Evolutionary conservation across 2,888 invertebrate species (phyloP).

Genomic region (Geotrupes spiniger): DNA sequence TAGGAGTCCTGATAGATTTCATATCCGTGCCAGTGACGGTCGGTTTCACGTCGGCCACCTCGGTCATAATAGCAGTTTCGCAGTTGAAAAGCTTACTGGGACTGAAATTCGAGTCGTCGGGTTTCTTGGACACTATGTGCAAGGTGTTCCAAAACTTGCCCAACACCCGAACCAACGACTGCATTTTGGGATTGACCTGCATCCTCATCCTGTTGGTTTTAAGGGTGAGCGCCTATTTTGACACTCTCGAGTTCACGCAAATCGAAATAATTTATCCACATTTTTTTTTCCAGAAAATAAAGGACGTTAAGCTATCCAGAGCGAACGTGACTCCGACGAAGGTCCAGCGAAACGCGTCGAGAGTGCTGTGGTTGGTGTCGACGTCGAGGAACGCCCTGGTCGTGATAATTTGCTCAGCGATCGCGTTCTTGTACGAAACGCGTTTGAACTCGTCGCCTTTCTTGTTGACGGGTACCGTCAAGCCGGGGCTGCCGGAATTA

Average conservation of each 20-base stretch:
- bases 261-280: too few relatives aligned
- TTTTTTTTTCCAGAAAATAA: constrained; percentile 70
- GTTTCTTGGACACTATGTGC: constrained; percentile 71
- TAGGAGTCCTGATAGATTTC: constrained; percentile 85
- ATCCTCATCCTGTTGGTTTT: constrained; percentile 70
- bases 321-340: constrained; percentile 45
- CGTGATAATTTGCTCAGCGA: constrained; percentile 68
- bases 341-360: constrained; percentile 52
- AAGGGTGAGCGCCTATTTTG: constrained; percentile 59
- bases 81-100: constrained; percentile 78
- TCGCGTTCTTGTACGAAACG: constrained; percentile 62
- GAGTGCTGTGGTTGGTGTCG: constrained; percentile 71
- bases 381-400: constrained; percentile 83
- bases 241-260: background rate
- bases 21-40: constrained; percentile 88
- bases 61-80: constrained; percentile 83
- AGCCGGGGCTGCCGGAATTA: constrained; percentile 71
- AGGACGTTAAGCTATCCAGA: constrained; percentile 56
- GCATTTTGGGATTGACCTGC: constrained; percentile 68
- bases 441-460: constrained; percentile 60
- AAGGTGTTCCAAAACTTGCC: constrained; percentile 69
- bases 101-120: constrained; percentile 67
- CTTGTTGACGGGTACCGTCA: constrained; percentile 70
- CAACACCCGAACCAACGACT: constrained; percentile 67
- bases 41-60: constrained; percentile 88